Conservation (phyloP, 2,797 vertebrate species). For the Syngnathus acus region DNA sequence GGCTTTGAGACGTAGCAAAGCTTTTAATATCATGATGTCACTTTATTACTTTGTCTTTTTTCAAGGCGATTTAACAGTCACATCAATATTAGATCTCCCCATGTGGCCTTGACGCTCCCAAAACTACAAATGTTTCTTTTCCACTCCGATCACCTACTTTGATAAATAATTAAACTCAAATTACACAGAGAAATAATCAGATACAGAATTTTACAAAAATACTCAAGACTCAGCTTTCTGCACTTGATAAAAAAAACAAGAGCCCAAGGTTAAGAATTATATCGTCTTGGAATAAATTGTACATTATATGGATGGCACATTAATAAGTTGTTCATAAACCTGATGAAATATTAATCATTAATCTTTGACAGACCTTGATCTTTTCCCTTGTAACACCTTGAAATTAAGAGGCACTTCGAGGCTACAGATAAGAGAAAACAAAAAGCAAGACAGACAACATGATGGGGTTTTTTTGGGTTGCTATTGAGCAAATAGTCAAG, state of each 20-base stretch:
- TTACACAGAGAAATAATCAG: not conserved
- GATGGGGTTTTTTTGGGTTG: constrained; percentile 70
- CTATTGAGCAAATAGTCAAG: constrained; percentile 78
- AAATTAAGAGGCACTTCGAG: not conserved
- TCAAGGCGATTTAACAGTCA: not conserved
- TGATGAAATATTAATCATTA: not conserved
- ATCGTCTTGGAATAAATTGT: not conserved
- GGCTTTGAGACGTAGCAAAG: not conserved
- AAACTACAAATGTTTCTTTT: not conserved
- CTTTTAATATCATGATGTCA: not conserved
- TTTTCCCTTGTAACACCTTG: not conserved
- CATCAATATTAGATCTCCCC: not conserved
- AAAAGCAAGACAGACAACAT: constrained; percentile 42
- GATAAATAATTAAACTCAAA: not conserved
- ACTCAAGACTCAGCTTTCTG: not conserved
- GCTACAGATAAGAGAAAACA: not conserved
- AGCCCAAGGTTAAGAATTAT: not conserved
- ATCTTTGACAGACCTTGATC: not conserved
- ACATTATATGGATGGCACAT: not conserved
- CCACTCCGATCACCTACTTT: not conserved
- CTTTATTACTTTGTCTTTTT: not conserved
- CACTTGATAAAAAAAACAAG: not conserved
- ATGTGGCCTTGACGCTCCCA: not conserved
- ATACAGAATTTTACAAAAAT: not conserved
- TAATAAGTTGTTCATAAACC: not conserved